phyloP scores from a whole-genome alignment of 2,888 invertebrate genomes.

The Eledona agricola region DNA sequence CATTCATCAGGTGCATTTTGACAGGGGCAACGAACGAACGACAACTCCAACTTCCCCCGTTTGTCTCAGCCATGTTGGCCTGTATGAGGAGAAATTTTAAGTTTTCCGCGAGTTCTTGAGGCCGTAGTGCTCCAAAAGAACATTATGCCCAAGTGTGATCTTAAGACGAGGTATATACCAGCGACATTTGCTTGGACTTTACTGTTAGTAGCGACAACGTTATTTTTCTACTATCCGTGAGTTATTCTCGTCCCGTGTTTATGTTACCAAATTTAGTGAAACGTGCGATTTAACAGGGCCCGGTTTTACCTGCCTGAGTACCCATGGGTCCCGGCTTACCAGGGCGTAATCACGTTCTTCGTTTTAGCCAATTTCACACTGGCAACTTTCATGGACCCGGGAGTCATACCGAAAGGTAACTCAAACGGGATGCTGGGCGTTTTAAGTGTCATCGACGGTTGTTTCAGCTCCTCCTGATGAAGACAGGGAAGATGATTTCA shows the following conservation, averaged over 20 bases:
- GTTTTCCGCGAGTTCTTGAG: constrained; percentile 55
- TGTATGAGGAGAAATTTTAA: constrained; percentile 54
- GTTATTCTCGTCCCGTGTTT: constrained; percentile 65
- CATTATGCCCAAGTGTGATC: constrained; percentile 95
- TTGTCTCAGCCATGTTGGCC: constrained; percentile 62
- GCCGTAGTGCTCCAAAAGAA: constrained; percentile 50
- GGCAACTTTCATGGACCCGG: constrained; percentile 99
- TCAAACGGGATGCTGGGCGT: neutral
- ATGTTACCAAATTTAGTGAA: constrained; percentile 48
- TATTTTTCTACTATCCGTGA: constrained; percentile 98
- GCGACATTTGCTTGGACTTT: constrained; percentile 98
- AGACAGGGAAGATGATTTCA: constrained; percentile 96
- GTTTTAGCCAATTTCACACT: constrained; percentile 98
- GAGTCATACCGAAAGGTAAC: constrained; percentile 95
- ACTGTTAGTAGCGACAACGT: constrained; percentile 89
- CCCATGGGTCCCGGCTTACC: constrained; percentile 92
- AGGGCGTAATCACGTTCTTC: constrained; percentile 95
- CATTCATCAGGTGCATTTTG: constrained; percentile 20
- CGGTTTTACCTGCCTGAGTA: constrained; percentile 83
- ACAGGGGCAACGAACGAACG: constrained; percentile 28
- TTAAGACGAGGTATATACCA: constrained; percentile 96
- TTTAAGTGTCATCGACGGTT: constrained; percentile 9
- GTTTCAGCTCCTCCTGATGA: constrained; percentile 90
- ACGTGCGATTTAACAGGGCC: constrained; percentile 71
- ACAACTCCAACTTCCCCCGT: constrained; percentile 31